Evolutionary conservation across 2,113 vertebrate species (phyloP), one percentile per base, ranked within the genome.

Genomic region (Thunnus maccoyii): DNA sequence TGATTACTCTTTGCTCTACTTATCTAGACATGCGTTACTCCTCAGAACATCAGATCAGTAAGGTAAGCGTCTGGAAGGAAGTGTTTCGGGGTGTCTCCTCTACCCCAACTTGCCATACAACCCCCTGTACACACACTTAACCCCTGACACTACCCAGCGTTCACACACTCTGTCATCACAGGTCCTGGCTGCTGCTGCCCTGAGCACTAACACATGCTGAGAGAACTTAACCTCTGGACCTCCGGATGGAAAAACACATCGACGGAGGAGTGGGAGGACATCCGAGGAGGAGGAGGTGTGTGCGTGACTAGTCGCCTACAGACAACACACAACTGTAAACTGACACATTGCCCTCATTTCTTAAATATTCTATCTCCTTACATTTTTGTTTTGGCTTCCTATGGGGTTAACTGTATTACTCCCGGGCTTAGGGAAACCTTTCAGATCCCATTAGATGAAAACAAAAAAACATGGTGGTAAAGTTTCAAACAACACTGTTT

Each of bases 101-200:
- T 51, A 58, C 60, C 75, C 75, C 52, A 13, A 20, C 57, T 25
- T 5, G 68, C 76, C 73, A 78, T 62, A 17, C 69, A 80, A 76
- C 60, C 72, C 36, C 72, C 80, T 85, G 83, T 83, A 96, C 94
- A 94, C 90, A 95, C 92, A 94, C 94, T 95, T 94, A 95, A 94
- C 94, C 89, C 93, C 92, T 96, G 95, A 83, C 88, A 80, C 80
- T 67, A 72, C 66, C 68, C 76, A 62, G 83, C 17, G 1, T 86
- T 89, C 86, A 89, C 86, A 92, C 90, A 92, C 90, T 91, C 89
- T 90, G 91, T 93, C 91, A 92, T 89, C 90, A 83, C 84, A 71
- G 84, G 82, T 70, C 89, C 84, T 55, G 77, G 86, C 86, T 81
- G 87, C 87, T 84, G 83, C 81, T 93, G 93, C 92, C 92, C 93